Evolutionary conservation across 1,140 invertebrate species (phyloP).

Genomic region (Forficula auricularia): DNA sequence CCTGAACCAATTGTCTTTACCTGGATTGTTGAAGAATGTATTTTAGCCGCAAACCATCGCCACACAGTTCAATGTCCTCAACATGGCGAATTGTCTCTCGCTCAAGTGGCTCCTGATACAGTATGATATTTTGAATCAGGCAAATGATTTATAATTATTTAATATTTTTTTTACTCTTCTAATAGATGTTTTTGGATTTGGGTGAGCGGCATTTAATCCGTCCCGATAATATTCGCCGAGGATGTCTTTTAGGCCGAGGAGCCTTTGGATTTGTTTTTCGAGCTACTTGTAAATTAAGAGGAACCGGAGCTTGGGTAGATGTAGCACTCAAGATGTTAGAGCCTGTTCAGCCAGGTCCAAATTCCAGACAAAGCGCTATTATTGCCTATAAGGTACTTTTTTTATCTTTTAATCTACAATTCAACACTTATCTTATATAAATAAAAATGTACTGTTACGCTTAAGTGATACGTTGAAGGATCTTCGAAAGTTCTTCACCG

Average conservation of each 20-base stretch:
- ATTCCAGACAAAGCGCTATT: constrained; percentile 49
- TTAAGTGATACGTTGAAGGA: no score
- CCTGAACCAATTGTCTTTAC: constrained; percentile 27
- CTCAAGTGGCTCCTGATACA: constrained; percentile 67
- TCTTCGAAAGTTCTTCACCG: no score
- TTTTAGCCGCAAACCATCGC: constrained; percentile 62
- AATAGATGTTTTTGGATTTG: constrained; percentile 71
- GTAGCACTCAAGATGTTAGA: constrained; percentile 94
- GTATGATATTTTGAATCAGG: constrained; percentile 28
- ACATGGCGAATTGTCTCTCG: constrained; percentile 51
- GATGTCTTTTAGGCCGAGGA: constrained; percentile 74
- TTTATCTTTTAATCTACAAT: constrained; percentile 2
- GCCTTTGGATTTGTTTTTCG: constrained; percentile 95
- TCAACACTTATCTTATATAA: no score
- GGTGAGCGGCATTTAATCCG: constrained; percentile 59
- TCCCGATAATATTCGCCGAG: constrained; percentile 59
- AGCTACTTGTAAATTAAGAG: constrained; percentile 39
- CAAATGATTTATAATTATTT: constrained; percentile 10
- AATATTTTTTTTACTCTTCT: constrained; percentile 7
- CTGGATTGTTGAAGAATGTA: constrained; percentile 91
- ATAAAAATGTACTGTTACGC: no score
- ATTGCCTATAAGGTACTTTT: constrained; percentile 56
- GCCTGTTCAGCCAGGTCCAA: constrained; percentile 71
- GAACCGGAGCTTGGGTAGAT: constrained; percentile 36
- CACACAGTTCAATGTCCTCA: constrained; percentile 50